Percentiles rank a stretch among this genome's conserved stretches.
Conservation (phyloP, 2,113 vertebrate species). For the Xenus cinereus region DNA sequence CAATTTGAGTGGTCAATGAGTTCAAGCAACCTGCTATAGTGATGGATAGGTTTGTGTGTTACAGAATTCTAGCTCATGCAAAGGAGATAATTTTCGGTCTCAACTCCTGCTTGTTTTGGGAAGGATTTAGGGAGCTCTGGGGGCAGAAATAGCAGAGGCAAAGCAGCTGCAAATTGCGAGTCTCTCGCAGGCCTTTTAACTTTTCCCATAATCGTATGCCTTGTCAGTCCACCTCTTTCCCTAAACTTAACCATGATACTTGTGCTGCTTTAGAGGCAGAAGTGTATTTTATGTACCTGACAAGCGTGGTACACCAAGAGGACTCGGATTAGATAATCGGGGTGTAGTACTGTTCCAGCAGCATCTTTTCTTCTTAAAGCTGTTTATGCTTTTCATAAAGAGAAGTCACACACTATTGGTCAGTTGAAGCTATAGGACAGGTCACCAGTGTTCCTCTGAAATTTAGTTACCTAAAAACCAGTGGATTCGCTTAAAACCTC, state of each 20-base stretch:
- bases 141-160: neutral
- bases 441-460: neutral
- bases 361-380: neutral
- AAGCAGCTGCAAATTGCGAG: neutral
- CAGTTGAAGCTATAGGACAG: neutral
- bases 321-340: neutral
- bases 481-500: neutral
- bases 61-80: neutral
- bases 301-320: neutral
- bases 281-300: neutral
- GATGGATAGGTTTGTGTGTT: conserved; percentile 41
- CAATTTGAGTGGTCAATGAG: conserved; percentile 49
- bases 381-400: neutral
- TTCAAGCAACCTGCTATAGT: conserved; percentile 35
- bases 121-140: neutral
- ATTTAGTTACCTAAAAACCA: neutral
- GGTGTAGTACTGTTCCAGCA: neutral
- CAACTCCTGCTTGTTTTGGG: neutral
- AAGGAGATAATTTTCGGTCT: conserved; percentile 2
- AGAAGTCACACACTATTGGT: neutral
- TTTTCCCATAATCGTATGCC: neutral
- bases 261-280: neutral
- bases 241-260: neutral
- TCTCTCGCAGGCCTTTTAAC: neutral
- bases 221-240: neutral